Evolutionary conservation across 2,113 vertebrate genomes (phyloP).

Genomic region (Bubo blakistoni): DNA sequence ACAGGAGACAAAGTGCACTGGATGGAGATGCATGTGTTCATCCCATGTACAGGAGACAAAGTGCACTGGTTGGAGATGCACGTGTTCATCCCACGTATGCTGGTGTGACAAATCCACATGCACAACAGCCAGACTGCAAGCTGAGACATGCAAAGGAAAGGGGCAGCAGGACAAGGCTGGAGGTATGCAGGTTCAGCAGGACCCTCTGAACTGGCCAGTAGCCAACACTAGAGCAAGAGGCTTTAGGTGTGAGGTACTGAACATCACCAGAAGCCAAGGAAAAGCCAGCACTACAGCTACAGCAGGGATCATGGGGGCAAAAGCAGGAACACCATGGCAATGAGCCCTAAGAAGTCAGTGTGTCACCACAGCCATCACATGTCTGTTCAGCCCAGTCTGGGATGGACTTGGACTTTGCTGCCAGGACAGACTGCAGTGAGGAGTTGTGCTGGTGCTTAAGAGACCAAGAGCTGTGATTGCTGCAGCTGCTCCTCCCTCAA

Average conservation of each 20-base stretch:
- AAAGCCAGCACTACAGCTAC: background rate
- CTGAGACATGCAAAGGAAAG: background rate
- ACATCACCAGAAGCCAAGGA: background rate
- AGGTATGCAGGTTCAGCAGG: background rate
- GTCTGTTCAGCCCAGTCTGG: fast-evolving
- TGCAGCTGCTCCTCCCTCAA: background rate
- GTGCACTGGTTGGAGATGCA: fast-evolving
- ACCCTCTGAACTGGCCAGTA: background rate
- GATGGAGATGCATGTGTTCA: background rate
- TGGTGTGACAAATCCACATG: fast-evolving
- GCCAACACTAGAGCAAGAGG: background rate
- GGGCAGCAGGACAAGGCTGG: background rate
- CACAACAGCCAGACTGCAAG: background rate
- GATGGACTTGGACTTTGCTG: background rate
- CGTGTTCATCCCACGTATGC: fast-evolving
- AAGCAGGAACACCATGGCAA: background rate
- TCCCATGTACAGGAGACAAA: background rate
- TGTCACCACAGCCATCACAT: background rate
- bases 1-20: background rate
- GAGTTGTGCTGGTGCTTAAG: background rate
- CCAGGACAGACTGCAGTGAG: background rate
- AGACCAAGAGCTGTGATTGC: background rate
- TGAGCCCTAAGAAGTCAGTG: background rate
- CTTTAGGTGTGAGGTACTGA: background rate
- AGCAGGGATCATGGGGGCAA: background rate